These are phyloP conservation scores for Pseudolycoriella hygida DNA, from an alignment of 2,888 invertebrate species.

Conservation along the genomic window DNA sequence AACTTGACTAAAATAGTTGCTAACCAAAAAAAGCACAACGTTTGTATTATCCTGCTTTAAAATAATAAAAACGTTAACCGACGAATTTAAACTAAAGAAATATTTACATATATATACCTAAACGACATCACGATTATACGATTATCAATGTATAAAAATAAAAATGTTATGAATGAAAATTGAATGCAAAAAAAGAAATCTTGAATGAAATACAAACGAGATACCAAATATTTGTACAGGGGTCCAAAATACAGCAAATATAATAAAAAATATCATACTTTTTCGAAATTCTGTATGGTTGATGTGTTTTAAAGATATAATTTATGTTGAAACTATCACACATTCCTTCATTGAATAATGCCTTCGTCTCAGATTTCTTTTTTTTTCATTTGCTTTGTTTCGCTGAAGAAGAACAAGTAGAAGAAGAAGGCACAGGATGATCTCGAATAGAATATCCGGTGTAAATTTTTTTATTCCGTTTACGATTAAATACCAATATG, in stretches of 20 bases:
- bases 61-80: no score
- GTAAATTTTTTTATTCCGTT: no score
- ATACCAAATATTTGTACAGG: background rate
- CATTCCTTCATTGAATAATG: background rate
- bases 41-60: no score
- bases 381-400: background rate
- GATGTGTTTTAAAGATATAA: no score
- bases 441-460: no score
- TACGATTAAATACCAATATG: no score
- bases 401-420: background rate
- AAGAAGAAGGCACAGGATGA: background rate
- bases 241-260: slow-evolving; percentile 3
- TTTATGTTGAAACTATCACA: background rate
- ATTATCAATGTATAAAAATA: no score
- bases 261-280: slow-evolving; percentile 1
- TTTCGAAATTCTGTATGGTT: background rate
- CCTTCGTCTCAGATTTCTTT: background rate
- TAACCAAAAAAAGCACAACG: no score
- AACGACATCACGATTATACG: no score
- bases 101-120: no score
- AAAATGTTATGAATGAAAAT: background rate
- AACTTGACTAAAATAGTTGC: no score
- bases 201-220: background rate
- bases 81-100: no score
- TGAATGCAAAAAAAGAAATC: slow-evolving; percentile 1